Conservation (phyloP, 2,113 vertebrate species). For the Osmerus eperlanus region DNA sequence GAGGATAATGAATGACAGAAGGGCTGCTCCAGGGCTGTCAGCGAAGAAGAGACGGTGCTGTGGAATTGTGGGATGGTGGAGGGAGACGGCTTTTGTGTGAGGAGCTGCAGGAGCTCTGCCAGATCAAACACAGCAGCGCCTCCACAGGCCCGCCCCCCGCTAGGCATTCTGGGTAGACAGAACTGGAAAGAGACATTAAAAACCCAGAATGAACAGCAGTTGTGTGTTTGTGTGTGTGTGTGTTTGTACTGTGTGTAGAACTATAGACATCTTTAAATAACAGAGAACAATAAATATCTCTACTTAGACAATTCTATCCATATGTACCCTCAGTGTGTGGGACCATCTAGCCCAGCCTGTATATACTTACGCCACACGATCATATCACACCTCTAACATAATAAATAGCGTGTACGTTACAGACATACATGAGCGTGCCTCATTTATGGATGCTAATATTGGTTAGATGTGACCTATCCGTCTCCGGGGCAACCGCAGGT, state of each 20-base stretch:
- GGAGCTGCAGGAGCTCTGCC: conserved; percentile 38
- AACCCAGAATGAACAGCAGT: conserved; percentile 31
- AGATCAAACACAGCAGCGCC: conserved; percentile 57
- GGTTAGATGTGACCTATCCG: not conserved
- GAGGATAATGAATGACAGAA: conserved; percentile 56
- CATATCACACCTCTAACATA: not conserved
- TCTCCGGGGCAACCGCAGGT: too few relatives aligned
- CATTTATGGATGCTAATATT: not conserved
- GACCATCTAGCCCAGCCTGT: not conserved
- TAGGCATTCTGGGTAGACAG: conserved; percentile 55
- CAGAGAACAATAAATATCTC: not conserved
- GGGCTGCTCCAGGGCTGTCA: conserved; percentile 46
- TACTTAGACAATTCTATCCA: not conserved
- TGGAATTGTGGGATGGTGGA: conserved; percentile 54
- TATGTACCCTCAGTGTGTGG: too few relatives aligned
- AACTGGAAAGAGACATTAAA: conserved; percentile 50
- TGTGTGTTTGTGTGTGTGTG: not conserved
- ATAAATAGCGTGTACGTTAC: too few relatives aligned
- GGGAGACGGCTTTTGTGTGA: conserved; percentile 50
- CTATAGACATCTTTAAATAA: not conserved
- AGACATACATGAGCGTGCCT: conserved; percentile 17
- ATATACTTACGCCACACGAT: conserved; percentile 1
- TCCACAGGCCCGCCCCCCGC: conserved; percentile 9
- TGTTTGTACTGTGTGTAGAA: conserved; percentile 4
- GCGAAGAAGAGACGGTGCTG: conserved; percentile 40